These are phyloP conservation scores for Thyatira batis DNA, from an alignment of 2,888 invertebrate genomes.

Conservation along the genomic window DNA sequence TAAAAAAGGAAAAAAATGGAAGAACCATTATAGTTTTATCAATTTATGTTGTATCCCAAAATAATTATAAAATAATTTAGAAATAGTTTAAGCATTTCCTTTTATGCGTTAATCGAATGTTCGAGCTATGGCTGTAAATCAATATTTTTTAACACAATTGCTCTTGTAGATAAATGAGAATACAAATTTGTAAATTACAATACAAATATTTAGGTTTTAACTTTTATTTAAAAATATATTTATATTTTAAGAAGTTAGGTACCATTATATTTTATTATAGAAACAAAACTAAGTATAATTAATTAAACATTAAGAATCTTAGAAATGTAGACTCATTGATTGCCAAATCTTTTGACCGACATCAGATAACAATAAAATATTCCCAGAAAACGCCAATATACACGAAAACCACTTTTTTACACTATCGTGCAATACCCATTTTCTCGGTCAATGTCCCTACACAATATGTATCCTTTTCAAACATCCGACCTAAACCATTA, in stretches of 20 bases:
- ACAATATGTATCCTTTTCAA: constrained; percentile 53
- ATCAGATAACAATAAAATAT: background rate
- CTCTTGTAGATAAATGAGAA: constrained; percentile 6
- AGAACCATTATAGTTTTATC: constrained; percentile 6
- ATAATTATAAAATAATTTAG: constrained; percentile 14
- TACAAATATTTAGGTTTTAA: too few species aligned
- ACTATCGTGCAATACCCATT: constrained; percentile 6
- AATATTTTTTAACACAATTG: constrained; percentile 24
- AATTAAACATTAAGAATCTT: too few species aligned
- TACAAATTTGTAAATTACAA: too few species aligned
- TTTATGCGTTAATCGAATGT: constrained; percentile 27
- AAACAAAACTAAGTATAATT: too few species aligned
- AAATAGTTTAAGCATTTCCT: constrained; percentile 10
- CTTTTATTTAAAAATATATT: too few species aligned
- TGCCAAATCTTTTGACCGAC: too few species aligned
- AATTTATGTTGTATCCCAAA: constrained; percentile 8
- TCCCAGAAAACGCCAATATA: background rate
- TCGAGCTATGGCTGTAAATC: constrained; percentile 24
- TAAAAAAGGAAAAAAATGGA: too few species aligned
- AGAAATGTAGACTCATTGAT: too few species aligned
- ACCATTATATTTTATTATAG: too few species aligned
- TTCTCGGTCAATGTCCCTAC: constrained; percentile 20
- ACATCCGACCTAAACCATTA: constrained; percentile 41
- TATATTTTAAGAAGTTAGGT: too few species aligned
- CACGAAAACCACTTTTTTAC: constrained; percentile 7